These are phyloP conservation scores for Serilophus lunatus DNA, from an alignment of 2,113 vertebrate species.

Conservation along the genomic window DNA sequence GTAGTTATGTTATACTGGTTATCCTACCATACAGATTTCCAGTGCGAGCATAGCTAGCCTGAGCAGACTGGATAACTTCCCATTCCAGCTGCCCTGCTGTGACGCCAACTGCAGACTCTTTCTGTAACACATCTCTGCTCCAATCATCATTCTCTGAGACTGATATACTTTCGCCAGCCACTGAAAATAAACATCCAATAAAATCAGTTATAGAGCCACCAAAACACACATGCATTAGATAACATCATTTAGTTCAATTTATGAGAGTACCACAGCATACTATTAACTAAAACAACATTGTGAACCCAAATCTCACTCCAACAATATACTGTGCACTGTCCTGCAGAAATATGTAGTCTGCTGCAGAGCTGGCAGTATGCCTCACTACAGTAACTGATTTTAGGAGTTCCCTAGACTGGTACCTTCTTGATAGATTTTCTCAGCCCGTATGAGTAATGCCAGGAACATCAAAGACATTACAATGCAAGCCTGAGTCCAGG, in stretches of 20 bases:
- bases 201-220: background rate
- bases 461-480: background rate
- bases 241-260: background rate
- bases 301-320: background rate
- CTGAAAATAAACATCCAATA: conserved; percentile 61
- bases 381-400: background rate
- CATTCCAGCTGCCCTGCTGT: conserved; percentile 83
- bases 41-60: conserved; percentile 86
- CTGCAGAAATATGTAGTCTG: background rate
- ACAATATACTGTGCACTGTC: rapidly evolving
- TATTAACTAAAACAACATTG: background rate
- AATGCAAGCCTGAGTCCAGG: background rate
- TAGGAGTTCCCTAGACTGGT: background rate
- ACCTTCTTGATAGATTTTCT: background rate
- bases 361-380: background rate
- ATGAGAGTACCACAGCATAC: background rate
- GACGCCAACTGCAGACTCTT: conserved; percentile 91
- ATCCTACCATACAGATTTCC: conserved; percentile 84
- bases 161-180: conserved; percentile 91
- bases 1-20: background rate
- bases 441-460: background rate
- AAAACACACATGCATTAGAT: background rate
- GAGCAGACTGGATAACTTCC: conserved; percentile 87
- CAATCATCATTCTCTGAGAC: conserved; percentile 86
- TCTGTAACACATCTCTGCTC: conserved; percentile 90